Evolutionary conservation across 2,888 invertebrate genomes (phyloP), one percentile per base, ranked within the genome.

Genomic region (Acleris cristana): DNA sequence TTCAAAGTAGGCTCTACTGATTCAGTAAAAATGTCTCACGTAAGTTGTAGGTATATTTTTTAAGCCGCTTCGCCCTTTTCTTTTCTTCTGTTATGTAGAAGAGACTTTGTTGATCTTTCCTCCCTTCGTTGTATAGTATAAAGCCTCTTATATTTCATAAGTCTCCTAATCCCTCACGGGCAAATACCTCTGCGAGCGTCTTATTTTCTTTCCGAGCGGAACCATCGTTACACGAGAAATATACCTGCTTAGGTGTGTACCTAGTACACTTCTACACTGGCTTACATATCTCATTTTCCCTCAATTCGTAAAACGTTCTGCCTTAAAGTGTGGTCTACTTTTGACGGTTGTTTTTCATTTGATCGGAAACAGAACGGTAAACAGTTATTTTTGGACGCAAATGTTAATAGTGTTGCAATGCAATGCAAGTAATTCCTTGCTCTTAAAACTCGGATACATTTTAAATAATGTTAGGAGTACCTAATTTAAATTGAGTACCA

Each of bases 81-180:
- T 3, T 10, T 10, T 10, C 34, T 6, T 34, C 10, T 34, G 2
- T 34, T 10, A 30, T 30, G 10, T 34, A 34, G 10, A 34, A 40
- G 40, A 14, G 40, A 40, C 14, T 40, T 14, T 14, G 40, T 14
- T 40, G 40, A 40, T 40, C 14, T 40, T 40, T 14, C 14, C 14
- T 40, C 4, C 3, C 14, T 40, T 40, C 40, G 14, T 14, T 40
- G 40, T 40, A 4, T 40, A 40, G 40, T 40, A 40, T 40, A 40
- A 40, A 40, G 40, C 14, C 40, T 40, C 40, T 40, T 40, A 40
- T 40, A 30, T 59, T 60, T 56, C 48, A 59, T 58, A 53, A 58
- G 51, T 59, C 52, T 23, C 57, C 62, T 79, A 80, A 80, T 80
- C 79, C 74, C 72, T 74, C 70, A 64, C 72, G 72, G 71, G 73